A percentile compares a stretch with the other conserved stretches of the same genome.
Conservation (phyloP, 2,888 invertebrate species). For the Thalpophila matura region DNA sequence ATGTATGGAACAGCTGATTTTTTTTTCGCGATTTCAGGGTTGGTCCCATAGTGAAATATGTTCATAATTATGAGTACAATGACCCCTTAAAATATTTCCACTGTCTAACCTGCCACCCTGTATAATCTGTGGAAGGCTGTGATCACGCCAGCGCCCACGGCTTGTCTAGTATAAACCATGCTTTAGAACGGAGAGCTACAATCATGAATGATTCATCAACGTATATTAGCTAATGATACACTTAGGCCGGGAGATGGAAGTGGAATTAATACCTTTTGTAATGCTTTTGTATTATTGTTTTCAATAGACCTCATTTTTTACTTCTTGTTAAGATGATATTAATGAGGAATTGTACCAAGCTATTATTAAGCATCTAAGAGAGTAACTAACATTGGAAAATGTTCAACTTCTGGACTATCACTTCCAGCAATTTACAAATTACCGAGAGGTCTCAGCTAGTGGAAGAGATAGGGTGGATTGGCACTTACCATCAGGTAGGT, state of each 20-base stretch:
- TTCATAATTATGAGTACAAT: no score
- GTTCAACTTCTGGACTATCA: no score
- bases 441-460: no score
- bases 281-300: conserved; percentile 14
- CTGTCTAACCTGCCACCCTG: no score
- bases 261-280: conserved; percentile 15
- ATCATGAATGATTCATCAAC: conserved; percentile 64
- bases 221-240: conserved; percentile 54
- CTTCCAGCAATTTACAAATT: no score
- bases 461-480: no score
- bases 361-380: background rate
- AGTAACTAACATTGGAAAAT: background rate
- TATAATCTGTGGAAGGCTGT: conserved; percentile 42
- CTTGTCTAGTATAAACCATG: conserved; percentile 39
- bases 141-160: conserved; percentile 61
- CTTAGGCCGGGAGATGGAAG: conserved; percentile 26
- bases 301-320: background rate
- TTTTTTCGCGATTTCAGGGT: no score
- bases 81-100: no score
- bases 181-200: conserved; percentile 48
- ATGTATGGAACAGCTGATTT: no score
- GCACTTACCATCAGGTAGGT: no score
- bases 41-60: no score
- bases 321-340: background rate
- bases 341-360: background rate